Percentiles rank a stretch among this genome's conserved stretches.
These are phyloP conservation scores for Caenorhabditis sp. DNA, from an alignment of 2,888 invertebrate species.

Conservation along the genomic window DNA sequence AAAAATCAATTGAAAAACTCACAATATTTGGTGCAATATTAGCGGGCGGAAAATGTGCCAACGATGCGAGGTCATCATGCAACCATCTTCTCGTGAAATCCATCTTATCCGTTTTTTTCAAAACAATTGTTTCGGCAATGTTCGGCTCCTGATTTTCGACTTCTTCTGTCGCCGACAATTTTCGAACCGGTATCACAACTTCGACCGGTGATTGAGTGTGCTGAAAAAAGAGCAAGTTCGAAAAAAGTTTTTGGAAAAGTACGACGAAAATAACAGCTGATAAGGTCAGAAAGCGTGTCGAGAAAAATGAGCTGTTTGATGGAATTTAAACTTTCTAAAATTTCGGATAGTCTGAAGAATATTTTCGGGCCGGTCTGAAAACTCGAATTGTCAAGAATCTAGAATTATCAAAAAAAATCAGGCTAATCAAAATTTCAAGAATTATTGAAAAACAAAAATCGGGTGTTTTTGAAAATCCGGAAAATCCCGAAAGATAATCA, in stretches of 20 bases:
- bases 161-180: slow-evolving; percentile 22
- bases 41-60: slow-evolving; percentile 48
- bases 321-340: too few species aligned
- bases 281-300: background rate
- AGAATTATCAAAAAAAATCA: background rate
- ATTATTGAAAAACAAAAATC: too few species aligned
- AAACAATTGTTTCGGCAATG: slow-evolving; percentile 65
- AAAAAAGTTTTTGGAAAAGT: too few species aligned
- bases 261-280: background rate
- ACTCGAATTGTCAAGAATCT: too few species aligned
- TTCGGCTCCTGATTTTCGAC: slow-evolving; percentile 26
- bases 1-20: too few species aligned
- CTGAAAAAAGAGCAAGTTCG: too few species aligned
- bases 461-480: too few species aligned
- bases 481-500: too few species aligned
- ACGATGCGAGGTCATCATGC: slow-evolving; percentile 57
- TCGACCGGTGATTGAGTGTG: slow-evolving; percentile 29
- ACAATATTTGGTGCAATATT: slow-evolving; percentile 49
- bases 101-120: slow-evolving; percentile 65
- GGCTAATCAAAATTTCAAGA: too few species aligned
- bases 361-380: too few species aligned
- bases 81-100: slow-evolving; percentile 69
- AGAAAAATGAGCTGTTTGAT: too few species aligned
- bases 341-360: too few species aligned
- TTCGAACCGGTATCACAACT: slow-evolving; percentile 38